Percentiles rank a stretch among this genome's conserved stretches.
Evolutionary conservation across 92 coral and sea anemone genomes (phyloP).

Genomic region (Muricea muricata): DNA sequence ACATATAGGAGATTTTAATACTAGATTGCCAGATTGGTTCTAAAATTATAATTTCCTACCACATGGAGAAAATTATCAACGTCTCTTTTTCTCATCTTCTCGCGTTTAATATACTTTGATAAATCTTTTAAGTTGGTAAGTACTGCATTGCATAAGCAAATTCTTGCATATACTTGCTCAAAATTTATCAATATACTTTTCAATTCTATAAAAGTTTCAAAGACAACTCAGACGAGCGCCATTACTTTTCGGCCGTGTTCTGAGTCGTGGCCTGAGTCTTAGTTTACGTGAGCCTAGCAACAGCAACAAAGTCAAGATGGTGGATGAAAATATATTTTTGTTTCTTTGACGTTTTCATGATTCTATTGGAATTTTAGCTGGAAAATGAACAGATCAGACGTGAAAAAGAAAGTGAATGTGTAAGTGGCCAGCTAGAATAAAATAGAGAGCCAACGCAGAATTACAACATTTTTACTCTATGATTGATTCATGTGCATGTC

Average conservation of each 20-base stretch:
- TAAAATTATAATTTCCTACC: conserved; percentile 9
- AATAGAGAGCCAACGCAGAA: too few species aligned
- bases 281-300: conserved; percentile 31
- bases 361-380: neutral
- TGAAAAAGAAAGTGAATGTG: conserved; percentile 31
- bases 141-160: neutral
- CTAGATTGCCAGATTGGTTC: too few species aligned
- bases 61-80: conserved; percentile 14
- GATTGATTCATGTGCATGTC: too few species aligned
- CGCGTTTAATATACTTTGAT: neutral
- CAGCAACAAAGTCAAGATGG: conserved; percentile 44
- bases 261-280: neutral
- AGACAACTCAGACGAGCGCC: neutral
- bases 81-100: neutral
- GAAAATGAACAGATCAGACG: conserved; percentile 30
- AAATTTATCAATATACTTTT: too few species aligned
- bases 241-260: too few species aligned
- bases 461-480: too few species aligned
- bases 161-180: neutral
- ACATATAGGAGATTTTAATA: too few species aligned
- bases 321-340: conserved; percentile 2
- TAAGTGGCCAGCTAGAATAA: too few species aligned
- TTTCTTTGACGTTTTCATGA: neutral
- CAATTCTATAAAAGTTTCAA: too few species aligned
- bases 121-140: neutral